These are phyloP conservation scores for Caenorhabditis plicata DNA, from an alignment of 2,888 invertebrate species.

Conservation along the genomic window DNA sequence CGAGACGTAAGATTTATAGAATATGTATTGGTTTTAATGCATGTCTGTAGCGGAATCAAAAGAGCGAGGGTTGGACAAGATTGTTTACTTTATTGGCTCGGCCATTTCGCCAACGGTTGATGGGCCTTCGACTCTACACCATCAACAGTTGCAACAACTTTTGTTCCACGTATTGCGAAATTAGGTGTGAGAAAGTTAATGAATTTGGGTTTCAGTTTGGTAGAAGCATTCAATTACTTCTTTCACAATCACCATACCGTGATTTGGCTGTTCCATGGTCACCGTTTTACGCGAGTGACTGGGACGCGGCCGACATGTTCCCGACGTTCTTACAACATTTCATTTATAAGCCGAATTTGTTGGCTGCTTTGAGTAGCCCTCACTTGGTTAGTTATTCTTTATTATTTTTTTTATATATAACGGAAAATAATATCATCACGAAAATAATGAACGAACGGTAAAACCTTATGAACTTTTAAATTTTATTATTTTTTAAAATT, in stretches of 20 bases:
- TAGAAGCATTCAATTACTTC: slow-evolving; percentile 80
- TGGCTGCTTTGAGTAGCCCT: slow-evolving; percentile 53
- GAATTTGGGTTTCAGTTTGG: slow-evolving; percentile 75
- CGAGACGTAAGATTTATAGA: slow-evolving; percentile 44
- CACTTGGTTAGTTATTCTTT: slow-evolving; percentile 41
- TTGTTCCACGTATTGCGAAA: slow-evolving; percentile 56
- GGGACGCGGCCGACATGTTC: slow-evolving; percentile 86
- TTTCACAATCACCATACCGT: slow-evolving; percentile 80
- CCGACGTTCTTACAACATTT: slow-evolving; percentile 75
- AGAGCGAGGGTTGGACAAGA: slow-evolving; percentile 56
- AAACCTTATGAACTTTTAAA: no score
- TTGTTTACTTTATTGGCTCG: slow-evolving; percentile 61
- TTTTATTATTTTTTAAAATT: no score
- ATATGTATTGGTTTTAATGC: neutral
- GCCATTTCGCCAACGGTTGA: slow-evolving; percentile 48
- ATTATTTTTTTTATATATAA: no score
- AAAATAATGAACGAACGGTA: no score
- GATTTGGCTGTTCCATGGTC: slow-evolving; percentile 58
- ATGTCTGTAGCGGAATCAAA: slow-evolving; percentile 48
- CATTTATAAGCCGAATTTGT: slow-evolving; percentile 58
- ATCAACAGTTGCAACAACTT: slow-evolving; percentile 55
- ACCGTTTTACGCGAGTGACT: slow-evolving; percentile 73
- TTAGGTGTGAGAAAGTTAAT: no score
- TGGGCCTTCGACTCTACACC: slow-evolving; percentile 53
- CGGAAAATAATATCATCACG: no score